Evolutionary conservation across 1,140 invertebrate genomes (phyloP).

Genomic region (Monochamus saltuarius): DNA sequence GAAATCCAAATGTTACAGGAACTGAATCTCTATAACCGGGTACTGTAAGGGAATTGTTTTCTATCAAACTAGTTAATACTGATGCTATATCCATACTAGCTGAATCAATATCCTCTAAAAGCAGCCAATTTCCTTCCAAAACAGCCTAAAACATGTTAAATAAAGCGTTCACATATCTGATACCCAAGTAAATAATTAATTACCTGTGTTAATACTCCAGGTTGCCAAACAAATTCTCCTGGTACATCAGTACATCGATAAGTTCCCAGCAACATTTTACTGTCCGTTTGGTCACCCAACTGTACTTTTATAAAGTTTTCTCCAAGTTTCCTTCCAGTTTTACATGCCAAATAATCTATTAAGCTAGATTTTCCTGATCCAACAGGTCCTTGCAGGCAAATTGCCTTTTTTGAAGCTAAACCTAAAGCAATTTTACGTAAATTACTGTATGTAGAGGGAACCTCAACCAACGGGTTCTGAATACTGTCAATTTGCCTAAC

Average conservation of each 20-base stretch:
- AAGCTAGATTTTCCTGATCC: constrained; percentile 94
- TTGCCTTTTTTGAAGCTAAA: constrained; percentile 66
- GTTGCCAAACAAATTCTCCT: constrained; percentile 95
- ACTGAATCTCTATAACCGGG: constrained; percentile 84
- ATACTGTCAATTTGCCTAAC: constrained; percentile 17
- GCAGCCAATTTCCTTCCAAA: constrained; percentile 83
- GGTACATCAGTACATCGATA: constrained; percentile 96
- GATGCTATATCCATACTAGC: constrained; percentile 91
- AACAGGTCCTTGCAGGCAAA: constrained; percentile 87
- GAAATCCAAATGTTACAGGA: constrained; percentile 78
- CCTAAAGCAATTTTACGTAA: constrained; percentile 73
- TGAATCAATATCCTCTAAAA: constrained; percentile 95
- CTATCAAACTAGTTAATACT: constrained; percentile 80
- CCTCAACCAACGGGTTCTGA: constrained; percentile 53
- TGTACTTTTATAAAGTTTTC: constrained; percentile 79
- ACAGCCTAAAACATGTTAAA: constrained; percentile 67
- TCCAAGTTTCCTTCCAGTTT: constrained; percentile 68
- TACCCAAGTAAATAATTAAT: constrained; percentile 22
- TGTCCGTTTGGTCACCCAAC: constrained; percentile 96
- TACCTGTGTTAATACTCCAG: constrained; percentile 85
- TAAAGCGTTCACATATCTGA: neutral
- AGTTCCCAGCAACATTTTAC: constrained; percentile 90
- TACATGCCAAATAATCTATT: constrained; percentile 81
- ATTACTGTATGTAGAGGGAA: constrained; percentile 70
- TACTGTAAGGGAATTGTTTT: constrained; percentile 79